Percentiles rank a stretch among this genome's conserved stretches.
phyloP scores from a whole-genome alignment of 2,888 invertebrate species.

The Zaprionus bogoriensis region DNA sequence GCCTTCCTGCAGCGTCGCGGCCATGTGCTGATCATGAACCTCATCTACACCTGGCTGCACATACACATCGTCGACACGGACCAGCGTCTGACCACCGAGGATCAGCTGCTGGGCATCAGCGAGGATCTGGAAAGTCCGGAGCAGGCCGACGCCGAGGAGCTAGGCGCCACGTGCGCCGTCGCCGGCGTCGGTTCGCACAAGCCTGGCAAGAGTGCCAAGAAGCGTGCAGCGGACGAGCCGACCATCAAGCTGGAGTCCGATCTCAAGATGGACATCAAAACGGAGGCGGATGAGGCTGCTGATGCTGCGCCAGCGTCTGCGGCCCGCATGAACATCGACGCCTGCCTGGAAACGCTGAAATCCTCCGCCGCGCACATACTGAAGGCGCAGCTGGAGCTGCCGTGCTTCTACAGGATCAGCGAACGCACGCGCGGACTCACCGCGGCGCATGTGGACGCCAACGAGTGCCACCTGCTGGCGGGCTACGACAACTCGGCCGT shows the following conservation, averaged over 20 bases:
- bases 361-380: conserved; percentile 58
- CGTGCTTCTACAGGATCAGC: conserved; percentile 66
- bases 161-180: neutral
- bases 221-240: conserved; percentile 60
- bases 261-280: conserved; percentile 66
- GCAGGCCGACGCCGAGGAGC: conserved; percentile 33
- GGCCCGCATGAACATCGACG: conserved; percentile 46
- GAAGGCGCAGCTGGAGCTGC: conserved; percentile 64
- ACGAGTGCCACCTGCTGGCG: conserved; percentile 81
- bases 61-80: conserved; percentile 84
- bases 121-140: conserved; percentile 61
- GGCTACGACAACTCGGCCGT: conserved; percentile 81
- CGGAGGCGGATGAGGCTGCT: conserved; percentile 38
- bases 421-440: conserved; percentile 72
- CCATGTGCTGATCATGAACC: conserved; percentile 88
- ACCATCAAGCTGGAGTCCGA: conserved; percentile 57
- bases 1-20: conserved; percentile 87
- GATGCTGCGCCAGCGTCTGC: conserved; percentile 18
- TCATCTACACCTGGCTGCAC: conserved; percentile 86
- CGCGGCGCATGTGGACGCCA: conserved; percentile 75
- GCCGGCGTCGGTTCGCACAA: conserved; percentile 6
- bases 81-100: conserved; percentile 71
- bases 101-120: conserved; percentile 59
- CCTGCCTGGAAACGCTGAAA: conserved; percentile 60
- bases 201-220: conserved; percentile 44